Evolutionary conservation across 2,888 invertebrate genomes (phyloP).

Genomic region (Trissonchulus latispiculum): DNA sequence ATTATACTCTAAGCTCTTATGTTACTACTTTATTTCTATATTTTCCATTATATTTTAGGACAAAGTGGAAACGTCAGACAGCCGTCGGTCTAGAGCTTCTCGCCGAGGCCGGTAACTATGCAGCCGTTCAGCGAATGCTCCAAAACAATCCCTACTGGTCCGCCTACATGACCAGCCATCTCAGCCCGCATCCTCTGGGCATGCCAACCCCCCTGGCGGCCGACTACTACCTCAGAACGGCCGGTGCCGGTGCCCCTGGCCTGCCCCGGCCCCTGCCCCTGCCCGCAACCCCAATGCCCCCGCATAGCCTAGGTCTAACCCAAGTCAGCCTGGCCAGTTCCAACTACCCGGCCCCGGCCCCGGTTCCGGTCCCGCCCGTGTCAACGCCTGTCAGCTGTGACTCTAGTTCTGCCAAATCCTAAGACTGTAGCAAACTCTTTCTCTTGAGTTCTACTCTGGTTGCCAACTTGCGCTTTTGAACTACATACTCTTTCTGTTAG

Average conservation of each 20-base stretch:
- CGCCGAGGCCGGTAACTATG: conserved; percentile 92
- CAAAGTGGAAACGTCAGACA: conserved; percentile 96
- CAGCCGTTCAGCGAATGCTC: conserved; percentile 80
- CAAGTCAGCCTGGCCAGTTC: too few relatives aligned
- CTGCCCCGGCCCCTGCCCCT: not conserved
- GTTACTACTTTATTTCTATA: too few relatives aligned
- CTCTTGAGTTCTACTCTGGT: too few relatives aligned
- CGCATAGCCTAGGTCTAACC: not conserved
- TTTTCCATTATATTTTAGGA: conserved; percentile 54
- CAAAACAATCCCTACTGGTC: conserved; percentile 23
- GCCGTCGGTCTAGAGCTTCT: conserved; percentile 88
- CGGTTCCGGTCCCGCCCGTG: too few relatives aligned
- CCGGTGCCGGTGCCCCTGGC: not conserved
- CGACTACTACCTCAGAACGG: not conserved
- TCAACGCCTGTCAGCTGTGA: too few relatives aligned
- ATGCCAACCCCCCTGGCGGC: not conserved
- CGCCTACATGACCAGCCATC: conserved; percentile 11
- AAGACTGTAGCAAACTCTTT: too few relatives aligned
- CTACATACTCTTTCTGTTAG: too few relatives aligned
- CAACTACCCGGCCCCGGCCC: too few relatives aligned
- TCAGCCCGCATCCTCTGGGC: not conserved
- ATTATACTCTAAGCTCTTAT: too few relatives aligned
- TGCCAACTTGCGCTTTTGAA: too few relatives aligned
- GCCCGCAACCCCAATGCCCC: not conserved
- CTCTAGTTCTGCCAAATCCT: too few relatives aligned